Conservation (phyloP, 2,888 invertebrate genomes). For the Nineta flava region DNA sequence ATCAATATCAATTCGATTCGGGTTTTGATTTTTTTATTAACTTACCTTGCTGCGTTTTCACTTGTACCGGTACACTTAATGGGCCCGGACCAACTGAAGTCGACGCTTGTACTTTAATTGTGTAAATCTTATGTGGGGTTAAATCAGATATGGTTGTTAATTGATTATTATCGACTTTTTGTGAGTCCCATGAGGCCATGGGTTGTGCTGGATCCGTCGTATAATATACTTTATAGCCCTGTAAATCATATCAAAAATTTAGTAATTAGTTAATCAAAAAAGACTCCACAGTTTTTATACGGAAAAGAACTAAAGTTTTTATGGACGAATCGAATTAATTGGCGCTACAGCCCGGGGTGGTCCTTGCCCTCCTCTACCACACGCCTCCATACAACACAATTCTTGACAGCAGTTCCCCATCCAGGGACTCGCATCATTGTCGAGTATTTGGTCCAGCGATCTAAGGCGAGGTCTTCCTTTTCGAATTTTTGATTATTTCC, state of each 20-base stretch:
- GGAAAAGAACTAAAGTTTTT: no score
- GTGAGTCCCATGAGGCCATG: constrained; percentile 82
- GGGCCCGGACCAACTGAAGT: constrained; percentile 94
- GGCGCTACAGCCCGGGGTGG: no score
- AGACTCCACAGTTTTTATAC: no score
- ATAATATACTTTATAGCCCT: constrained; percentile 97
- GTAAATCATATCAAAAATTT: constrained; percentile 16
- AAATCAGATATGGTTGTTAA: constrained; percentile 86
- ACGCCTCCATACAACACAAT: no score
- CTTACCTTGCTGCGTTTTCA: constrained; percentile 88
- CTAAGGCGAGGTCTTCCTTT: no score
- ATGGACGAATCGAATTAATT: no score
- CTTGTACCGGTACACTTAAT: constrained; percentile 89
- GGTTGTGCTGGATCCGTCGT: constrained; percentile 76
- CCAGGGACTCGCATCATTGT: no score
- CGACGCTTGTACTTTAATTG: constrained; percentile 83
- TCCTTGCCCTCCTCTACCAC: no score
- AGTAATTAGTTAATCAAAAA: no score
- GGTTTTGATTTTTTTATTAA: not conserved
- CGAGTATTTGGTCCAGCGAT: no score
- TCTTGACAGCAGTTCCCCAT: no score
- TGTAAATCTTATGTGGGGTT: constrained; percentile 83
- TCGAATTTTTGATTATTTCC: no score
- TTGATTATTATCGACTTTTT: constrained; percentile 85
- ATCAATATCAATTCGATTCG: not conserved